phyloP scores from a whole-genome alignment of 2,797 vertebrate genomes.

The Valencia hispanica region DNA sequence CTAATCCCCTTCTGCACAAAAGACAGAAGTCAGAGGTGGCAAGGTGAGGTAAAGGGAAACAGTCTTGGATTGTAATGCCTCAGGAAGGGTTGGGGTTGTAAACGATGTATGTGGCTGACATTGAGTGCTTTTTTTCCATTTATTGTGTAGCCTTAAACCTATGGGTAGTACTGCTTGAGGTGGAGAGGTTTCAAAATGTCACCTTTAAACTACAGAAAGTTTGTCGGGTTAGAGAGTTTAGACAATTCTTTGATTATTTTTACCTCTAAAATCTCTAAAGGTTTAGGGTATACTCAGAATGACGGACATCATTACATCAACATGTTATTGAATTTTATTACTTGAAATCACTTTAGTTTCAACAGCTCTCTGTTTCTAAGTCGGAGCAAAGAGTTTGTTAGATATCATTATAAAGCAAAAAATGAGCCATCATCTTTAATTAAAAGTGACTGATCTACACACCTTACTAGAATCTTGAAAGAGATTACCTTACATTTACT shows the following conservation, averaged over 20 bases:
- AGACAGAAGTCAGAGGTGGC: constrained; percentile 1
- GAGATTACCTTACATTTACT: background rate
- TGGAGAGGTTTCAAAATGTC: constrained; percentile 40
- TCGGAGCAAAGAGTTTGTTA: background rate
- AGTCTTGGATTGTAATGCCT: constrained; percentile 32
- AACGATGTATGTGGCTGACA: constrained; percentile 55
- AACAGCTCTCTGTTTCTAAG: background rate
- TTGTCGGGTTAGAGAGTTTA: constrained; percentile 12
- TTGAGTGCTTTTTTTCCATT: constrained; percentile 74
- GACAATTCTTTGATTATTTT: background rate
- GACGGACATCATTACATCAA: background rate
- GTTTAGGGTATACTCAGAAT: background rate
- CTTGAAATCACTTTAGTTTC: background rate
- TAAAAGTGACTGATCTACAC: background rate
- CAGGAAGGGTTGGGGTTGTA: constrained; percentile 18
- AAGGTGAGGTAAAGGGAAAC: background rate
- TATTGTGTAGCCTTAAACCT: constrained; percentile 67
- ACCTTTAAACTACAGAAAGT: constrained; percentile 42
- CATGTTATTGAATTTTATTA: no score
- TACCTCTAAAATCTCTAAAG: background rate
- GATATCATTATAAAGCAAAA: background rate
- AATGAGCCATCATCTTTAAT: background rate
- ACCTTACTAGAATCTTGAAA: background rate
- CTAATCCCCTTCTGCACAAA: constrained; percentile 16
- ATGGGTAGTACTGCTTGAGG: constrained; percentile 34